Evolutionary conservation across 2,797 vertebrate species (phyloP), one percentile per base, ranked within the genome.

Genomic region (Mormyrops attenuatus): DNA sequence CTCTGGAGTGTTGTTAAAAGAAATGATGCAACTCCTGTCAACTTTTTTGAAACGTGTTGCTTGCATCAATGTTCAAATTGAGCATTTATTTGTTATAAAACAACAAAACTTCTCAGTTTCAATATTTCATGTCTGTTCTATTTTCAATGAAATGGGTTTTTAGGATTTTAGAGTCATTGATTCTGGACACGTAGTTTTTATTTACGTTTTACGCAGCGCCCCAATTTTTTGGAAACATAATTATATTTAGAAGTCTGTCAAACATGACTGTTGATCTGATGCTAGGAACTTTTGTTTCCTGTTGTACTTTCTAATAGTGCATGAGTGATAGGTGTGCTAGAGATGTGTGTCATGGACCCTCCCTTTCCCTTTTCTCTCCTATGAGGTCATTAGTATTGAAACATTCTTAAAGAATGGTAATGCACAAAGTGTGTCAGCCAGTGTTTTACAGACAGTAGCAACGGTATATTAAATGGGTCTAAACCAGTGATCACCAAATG

Each of bases 321-420:
- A 82, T 47, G 77, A 82, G 41, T 9, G 77, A 73, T 38, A 82
- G 77, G 77, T 82, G 17, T 82, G 77, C 77, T 82, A n/a, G 41
- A 82, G 41, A n/a, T 82, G 77, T 80, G 38, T 80, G 73, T 47
- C 38, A 47, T 47, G 77, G 38, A 41, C 34, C 38, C 41, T 44
- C 13, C 77, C 73, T 80, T 82, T 41, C 2, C 11, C 20, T 82
- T 44, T 41, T 82, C 77, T 73, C 0, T 82, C 41, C 20, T 41
- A n/a, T 44, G 73, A 80, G 38, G 82, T 85, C 82, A 13, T 85
- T 84, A 84, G 82, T 22, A 50, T 52, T 85, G 44, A 85, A 85
- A 85, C 82, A 52, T 85, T 85, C 49, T 85, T 49, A 85, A 22
- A 26, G 82, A 49, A 52, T 85, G 82, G 47, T 85, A 85, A 50